These are phyloP conservation scores for Pitta sordida DNA, from an alignment of 2,113 vertebrate genomes.

Conservation along the genomic window DNA sequence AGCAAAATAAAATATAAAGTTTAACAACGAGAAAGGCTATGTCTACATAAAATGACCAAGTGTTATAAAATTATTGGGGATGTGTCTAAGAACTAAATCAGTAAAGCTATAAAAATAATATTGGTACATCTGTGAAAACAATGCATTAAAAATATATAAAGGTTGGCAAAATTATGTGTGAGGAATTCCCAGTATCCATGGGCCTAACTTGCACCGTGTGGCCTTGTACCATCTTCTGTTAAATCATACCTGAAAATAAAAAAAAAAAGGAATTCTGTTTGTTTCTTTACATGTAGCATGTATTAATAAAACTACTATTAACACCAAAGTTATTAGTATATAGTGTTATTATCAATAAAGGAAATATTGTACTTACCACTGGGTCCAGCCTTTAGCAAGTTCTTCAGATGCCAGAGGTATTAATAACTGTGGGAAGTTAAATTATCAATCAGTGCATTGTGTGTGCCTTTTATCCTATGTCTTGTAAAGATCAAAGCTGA, in stretches of 20 bases:
- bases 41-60: conserved; percentile 53
- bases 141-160: conserved; percentile 37
- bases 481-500: neutral
- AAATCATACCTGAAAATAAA: conserved; percentile 86
- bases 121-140: conserved; percentile 59
- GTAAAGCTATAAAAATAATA: conserved; percentile 76
- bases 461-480: neutral
- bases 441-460: neutral
- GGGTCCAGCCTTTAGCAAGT: conserved; percentile 86
- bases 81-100: conserved; percentile 63
- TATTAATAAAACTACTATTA: neutral
- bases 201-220: conserved; percentile 71
- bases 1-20: conserved; percentile 64
- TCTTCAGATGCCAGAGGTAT: conserved; percentile 86
- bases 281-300: neutral
- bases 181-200: neutral
- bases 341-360: neutral
- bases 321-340: neutral
- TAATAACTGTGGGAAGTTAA: conserved; percentile 75
- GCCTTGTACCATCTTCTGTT: conserved; percentile 82
- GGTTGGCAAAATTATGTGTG: neutral
- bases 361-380: conserved; percentile 78
- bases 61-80: conserved; percentile 62
- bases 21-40: conserved; percentile 60
- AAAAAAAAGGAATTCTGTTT: neutral